Base-by-base conservation (phyloP, 2,888 invertebrate genomes). In the Troilus luridus region DNA sequence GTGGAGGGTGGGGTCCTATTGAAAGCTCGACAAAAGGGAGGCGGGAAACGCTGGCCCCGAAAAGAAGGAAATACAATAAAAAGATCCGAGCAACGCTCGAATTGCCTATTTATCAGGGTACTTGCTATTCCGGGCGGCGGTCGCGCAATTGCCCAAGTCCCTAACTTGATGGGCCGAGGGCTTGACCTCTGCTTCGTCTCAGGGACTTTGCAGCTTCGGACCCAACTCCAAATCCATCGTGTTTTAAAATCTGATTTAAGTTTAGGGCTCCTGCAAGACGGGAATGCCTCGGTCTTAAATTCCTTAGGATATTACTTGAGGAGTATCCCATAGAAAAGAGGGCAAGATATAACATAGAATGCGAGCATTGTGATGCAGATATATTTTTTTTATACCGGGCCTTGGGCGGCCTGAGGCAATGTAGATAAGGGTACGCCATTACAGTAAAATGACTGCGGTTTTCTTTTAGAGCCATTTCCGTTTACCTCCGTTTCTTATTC, bases 91-190 rank as follows among this genome's bases (percentile, higher is more conserved):
- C 7, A 19, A 14, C 27, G 10, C 27, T 19, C 72, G 19, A 77
- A 77, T 77, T 77, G 72, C 72, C 72, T 77, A 77, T 77, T 77
- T 77, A 77, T 77, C 72, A 77, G 72, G 72, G 27, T 27, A 77
- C 72, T 77, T 77, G 72, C 27, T 77, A 77, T 77, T 77, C 72
- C 72, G 72, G 72, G 27, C 72, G 27, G 72, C 8, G 41, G 17
- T 2, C 8, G 8, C 27, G 27, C 27, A 77, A 77, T 77, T 77
- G 72, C 27, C 72, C 0, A 41, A 41, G 27, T 17, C 72, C 72
- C 72, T 77, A 77, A 77, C 72, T 77, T 77, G 72, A 77, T 77
- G 27, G 27, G 72, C 41, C 72, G 17, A 14, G 5, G 1, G 17
- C 41, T 41, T 77, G 72, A 77, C 72, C 72, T 77, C 41, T 12